phyloP scores from a whole-genome alignment of 2,888 invertebrate genomes.

The Cosmia trapezina region DNA sequence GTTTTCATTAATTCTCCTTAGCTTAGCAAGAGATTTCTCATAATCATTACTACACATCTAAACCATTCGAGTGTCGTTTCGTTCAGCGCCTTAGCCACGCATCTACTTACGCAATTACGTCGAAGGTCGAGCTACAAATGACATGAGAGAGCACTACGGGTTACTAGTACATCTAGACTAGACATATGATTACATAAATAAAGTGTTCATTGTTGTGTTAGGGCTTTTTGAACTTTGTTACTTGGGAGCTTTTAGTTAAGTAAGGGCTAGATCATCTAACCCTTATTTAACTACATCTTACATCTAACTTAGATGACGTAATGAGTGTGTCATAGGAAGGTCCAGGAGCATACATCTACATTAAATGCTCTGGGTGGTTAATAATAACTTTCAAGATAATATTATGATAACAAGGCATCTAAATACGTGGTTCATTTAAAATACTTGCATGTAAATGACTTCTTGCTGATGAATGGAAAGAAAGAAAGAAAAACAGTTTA shows the following conservation, averaged over 20 bases:
- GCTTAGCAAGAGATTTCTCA: not conserved
- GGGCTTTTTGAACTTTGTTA: too few relatives aligned
- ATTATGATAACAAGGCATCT: too few relatives aligned
- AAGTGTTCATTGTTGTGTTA: too few relatives aligned
- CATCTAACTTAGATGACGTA: too few relatives aligned
- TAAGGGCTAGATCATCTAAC: too few relatives aligned
- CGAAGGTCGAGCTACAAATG: slow-evolving; percentile 43
- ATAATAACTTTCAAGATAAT: too few relatives aligned
- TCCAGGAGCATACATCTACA: too few relatives aligned
- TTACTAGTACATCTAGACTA: slow-evolving; percentile 6
- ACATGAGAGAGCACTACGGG: slow-evolving; percentile 14
- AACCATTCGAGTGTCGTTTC: slow-evolving; percentile 6
- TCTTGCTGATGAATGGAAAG: slow-evolving; percentile 1
- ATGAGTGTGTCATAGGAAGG: too few relatives aligned
- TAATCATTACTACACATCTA: not conserved
- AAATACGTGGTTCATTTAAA: not conserved
- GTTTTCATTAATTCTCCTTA: not conserved
- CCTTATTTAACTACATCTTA: too few relatives aligned
- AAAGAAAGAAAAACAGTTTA: too few relatives aligned
- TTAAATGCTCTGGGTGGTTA: too few relatives aligned
- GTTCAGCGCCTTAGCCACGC: slow-evolving; percentile 32
- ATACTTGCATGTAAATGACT: not conserved
- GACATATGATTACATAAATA: not conserved
- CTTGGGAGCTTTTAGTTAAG: too few relatives aligned
- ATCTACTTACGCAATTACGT: slow-evolving; percentile 47